A percentile compares a stretch with the other conserved stretches of the same genome.
Conservation (phyloP, 2,113 vertebrate genomes). For the Nothoprocta pentlandii region DNA sequence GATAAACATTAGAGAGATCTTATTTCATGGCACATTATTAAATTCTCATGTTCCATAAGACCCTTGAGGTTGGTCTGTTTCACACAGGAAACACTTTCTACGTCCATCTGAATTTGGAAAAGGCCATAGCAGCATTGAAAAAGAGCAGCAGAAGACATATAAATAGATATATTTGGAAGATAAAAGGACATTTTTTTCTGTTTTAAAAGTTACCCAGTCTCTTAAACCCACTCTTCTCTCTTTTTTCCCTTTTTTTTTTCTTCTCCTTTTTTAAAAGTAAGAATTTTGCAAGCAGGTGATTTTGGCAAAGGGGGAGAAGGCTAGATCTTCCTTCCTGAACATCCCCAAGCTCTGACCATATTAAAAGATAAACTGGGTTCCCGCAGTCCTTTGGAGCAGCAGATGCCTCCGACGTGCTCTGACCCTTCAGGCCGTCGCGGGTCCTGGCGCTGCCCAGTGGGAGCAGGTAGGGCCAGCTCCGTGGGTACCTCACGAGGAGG, state of each 20-base stretch:
- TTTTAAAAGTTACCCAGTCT: background rate
- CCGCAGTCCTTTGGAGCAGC: background rate
- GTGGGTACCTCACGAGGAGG: background rate
- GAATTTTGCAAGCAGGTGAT: background rate
- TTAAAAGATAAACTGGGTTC: background rate
- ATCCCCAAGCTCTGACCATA: background rate
- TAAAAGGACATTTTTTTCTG: background rate
- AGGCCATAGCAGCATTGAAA: background rate
- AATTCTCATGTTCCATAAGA: background rate
- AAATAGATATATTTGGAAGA: background rate
- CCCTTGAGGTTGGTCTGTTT: fast-evolving
- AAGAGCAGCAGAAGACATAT: background rate
- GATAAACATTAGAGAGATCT: background rate
- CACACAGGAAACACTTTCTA: background rate
- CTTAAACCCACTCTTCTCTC: background rate
- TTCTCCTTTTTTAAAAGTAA: background rate
- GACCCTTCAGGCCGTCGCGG: background rate
- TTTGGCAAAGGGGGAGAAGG: background rate
- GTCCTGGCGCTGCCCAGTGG: fast-evolving
- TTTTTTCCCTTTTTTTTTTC: background rate
- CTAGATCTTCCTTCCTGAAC: background rate
- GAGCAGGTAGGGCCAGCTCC: background rate
- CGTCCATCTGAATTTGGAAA: background rate
- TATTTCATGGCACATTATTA: background rate
- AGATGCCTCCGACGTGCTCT: background rate